These are phyloP conservation scores for Neuroscelio doddi DNA, from an alignment of 2,888 invertebrate genomes.

Conservation along the genomic window DNA sequence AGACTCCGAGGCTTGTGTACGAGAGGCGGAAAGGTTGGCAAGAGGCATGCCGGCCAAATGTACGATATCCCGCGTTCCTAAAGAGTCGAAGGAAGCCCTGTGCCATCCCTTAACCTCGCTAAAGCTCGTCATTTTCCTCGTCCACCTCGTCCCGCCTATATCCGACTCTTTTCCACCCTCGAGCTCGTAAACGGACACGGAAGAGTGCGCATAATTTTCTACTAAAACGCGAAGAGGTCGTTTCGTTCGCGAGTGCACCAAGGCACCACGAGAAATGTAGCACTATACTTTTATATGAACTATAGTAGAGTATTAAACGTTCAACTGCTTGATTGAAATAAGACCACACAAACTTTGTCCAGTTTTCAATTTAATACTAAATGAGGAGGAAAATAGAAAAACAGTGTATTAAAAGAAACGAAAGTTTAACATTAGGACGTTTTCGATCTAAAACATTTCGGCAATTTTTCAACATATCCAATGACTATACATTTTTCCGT, in stretches of 20 bases:
- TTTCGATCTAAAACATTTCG: too few species aligned
- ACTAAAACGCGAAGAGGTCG: conserved; percentile 67
- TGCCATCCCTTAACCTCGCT: conserved; percentile 37
- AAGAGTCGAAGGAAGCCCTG: conserved; percentile 35
- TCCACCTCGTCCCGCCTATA: conserved; percentile 35
- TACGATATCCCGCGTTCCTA: conserved; percentile 37
- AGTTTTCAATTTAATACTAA: too few species aligned
- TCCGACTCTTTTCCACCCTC: conserved; percentile 40
- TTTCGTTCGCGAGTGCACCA: conserved; percentile 50
- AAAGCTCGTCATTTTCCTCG: too few species aligned
- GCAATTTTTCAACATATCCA: too few species aligned
- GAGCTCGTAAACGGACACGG: conserved; percentile 65
- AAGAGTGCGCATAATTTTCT: conserved; percentile 65
- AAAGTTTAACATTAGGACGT: too few species aligned
- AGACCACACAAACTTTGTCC: too few species aligned
- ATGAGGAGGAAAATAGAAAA: too few species aligned
- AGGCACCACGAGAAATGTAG: conserved; percentile 22
- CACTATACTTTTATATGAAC: conserved; percentile 26
- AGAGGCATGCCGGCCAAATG: conserved; percentile 35
- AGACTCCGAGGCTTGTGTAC: conserved; percentile 38
- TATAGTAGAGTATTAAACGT: conserved; percentile 41
- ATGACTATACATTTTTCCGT: too few species aligned
- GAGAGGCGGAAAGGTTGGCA: conserved; percentile 29
- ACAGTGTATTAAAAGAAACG: too few species aligned
- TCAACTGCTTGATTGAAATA: conserved; percentile 51